Evolutionary conservation across 2,797 vertebrate species (phyloP).

Genomic region (Falco rusticolus): DNA sequence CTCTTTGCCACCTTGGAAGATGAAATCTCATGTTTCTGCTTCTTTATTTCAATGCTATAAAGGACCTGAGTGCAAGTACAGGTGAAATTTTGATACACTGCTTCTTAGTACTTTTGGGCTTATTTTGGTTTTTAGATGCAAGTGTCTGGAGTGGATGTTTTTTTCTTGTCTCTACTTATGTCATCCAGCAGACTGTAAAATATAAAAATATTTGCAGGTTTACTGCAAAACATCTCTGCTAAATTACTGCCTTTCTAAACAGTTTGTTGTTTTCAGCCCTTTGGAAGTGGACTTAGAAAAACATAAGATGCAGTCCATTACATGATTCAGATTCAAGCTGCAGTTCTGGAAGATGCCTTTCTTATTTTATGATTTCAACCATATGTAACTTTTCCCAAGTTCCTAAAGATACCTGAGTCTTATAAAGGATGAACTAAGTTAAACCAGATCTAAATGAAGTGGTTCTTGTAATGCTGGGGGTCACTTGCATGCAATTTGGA

Average conservation of each 20-base stretch:
- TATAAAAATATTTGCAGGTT: conserved; percentile 43
- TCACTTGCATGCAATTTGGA: background rate
- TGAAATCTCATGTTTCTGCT: background rate
- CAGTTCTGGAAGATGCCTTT: background rate
- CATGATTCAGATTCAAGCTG: background rate
- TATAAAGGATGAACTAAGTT: background rate
- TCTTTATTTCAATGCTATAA: conserved; percentile 14
- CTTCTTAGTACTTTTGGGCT: background rate
- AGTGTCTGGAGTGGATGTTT: background rate
- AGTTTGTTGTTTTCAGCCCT: conserved; percentile 14
- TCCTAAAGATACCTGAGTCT: background rate
- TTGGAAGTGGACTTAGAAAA: conserved; percentile 1
- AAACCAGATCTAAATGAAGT: background rate
- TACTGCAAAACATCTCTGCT: conserved; percentile 27
- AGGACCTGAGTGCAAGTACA: background rate
- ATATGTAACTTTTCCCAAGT: background rate
- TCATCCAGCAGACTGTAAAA: conserved; percentile 59
- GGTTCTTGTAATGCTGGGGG: background rate
- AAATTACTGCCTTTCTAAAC: conserved; percentile 50
- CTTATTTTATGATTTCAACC: background rate
- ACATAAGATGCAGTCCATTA: background rate
- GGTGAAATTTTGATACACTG: conserved; percentile 28
- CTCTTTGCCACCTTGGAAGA: conserved; percentile 5
- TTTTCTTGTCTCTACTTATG: conserved; percentile 31
- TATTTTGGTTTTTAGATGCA: background rate